Base-by-base conservation (phyloP, 2,888 invertebrate species). In the Ptycholaimellus sp. region DNA sequence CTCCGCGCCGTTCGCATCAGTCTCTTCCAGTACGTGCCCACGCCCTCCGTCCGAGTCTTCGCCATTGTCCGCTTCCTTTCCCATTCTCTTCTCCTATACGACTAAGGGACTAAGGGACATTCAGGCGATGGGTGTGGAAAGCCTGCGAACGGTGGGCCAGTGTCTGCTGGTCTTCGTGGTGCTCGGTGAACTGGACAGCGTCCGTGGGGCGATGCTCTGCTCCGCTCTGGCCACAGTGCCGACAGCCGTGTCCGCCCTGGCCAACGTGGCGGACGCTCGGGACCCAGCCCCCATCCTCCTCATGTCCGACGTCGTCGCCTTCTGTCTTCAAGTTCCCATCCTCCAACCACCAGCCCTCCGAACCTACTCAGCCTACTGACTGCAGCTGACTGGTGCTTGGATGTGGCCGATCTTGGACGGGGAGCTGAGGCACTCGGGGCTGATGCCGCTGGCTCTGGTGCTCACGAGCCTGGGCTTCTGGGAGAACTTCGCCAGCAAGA, bases 211-310 rank as follows among this genome's bases (percentile, higher is more conserved):
- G 23, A 82, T 83, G 80, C 65, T 90, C 44, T 82, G 83, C 19
- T 83, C 82, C 59, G 83, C 82, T 52, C 70, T 87, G 34, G 83
- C 82, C 59, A 73, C 85, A 48, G 67, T 85, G 31, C 87, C 87
- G 3, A 76, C 74, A 18, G 62, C 78, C 21, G 42, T 37, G 9
- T 11, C 14, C 13, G 19, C 17, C 14, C 18, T 36, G n/a, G 28
- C 36, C 23, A 25, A 25, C 27, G 25, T 14, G 16, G 25, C 17
- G 25, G 6, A n/a, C 17, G 6, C 3, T n/a, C 2, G n/a, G 25
- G 2, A 3, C 18, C 34, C 11, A 14, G 13, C 20, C 4, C 5
- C 13, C 18, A 16, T 13, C 33, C 14, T n/a, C 20, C 14, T 33
- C 19, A 3, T 20, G 20, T 13, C 23, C 28, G 37, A 37, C 19